Base-by-base conservation (phyloP, 2,797 vertebrate species). In the Rallus crepitans region DNA sequence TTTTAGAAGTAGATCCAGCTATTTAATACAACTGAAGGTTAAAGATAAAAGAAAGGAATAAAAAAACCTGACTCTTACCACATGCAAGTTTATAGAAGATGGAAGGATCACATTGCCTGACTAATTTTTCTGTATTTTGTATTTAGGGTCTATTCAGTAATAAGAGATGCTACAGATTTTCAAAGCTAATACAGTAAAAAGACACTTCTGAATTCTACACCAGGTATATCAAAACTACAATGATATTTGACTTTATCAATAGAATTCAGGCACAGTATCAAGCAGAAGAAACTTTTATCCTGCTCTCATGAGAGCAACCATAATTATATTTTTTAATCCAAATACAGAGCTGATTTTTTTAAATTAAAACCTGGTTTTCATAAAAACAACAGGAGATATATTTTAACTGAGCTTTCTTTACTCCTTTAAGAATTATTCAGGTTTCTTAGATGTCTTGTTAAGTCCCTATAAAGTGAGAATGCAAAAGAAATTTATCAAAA, bases 1-100 rank as follows among this genome's bases (percentile, higher is more conserved):
- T 78, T 77, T 69, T 56, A 83, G 84, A 94, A 91, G 33, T 71
- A 87, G 78, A 48, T 94, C 76, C 72, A 94, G 80, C 63, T 78
- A 53, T 64, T 95, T 79, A 71, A 82, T 50, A 48, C 52, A 86
- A 69, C 45, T 76, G 64, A 90, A 94, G 68, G 85, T 87, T 87
- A 96, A 91, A 88, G 76, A 91, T 81, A 94, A 90, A 93, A 39
- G 3, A 56, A 86, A 77, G 27, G 2, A 59, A 86, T 76, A 90
- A 65, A 42, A 91, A 89, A 91, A 59, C 8, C 8, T 24, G 27
- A 70, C 31, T 68, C 28, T 76, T 83, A 90, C 19, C 47, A 82
- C 5, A 20, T 4, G 1, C 24, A 75, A 61, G 28, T 47, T 91
- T 48, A 39, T 55, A 72, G 84, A 73, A 80, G 71, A 73, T 6